These are phyloP conservation scores for Eupithecia exiguata DNA, from an alignment of 2,888 invertebrate genomes.

Conservation along the genomic window DNA sequence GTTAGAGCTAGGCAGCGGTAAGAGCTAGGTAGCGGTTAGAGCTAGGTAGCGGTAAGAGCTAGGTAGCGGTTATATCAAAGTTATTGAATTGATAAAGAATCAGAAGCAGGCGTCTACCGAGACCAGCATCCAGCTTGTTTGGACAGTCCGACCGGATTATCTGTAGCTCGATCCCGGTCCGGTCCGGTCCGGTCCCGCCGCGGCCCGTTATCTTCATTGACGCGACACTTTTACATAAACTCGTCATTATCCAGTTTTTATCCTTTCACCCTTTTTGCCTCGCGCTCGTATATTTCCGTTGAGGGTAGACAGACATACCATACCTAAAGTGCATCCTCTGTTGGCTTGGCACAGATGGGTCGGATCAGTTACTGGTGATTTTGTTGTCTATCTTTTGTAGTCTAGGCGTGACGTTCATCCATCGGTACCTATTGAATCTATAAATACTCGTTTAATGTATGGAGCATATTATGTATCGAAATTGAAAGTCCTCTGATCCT, in stretches of 20 bases:
- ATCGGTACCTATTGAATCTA: too few species aligned
- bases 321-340: too few species aligned
- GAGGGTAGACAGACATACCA: neutral
- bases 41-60: too few species aligned
- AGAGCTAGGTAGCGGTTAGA: too few species aligned
- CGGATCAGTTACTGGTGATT: neutral
- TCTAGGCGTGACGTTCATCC: too few species aligned
- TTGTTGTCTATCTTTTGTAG: too few species aligned
- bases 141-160: neutral
- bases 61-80: too few species aligned
- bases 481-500: too few species aligned
- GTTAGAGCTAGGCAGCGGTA: too few species aligned
- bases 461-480: too few species aligned
- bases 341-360: neutral
- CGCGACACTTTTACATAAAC: constrained; percentile 44
- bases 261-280: constrained; percentile 28
- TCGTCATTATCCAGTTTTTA: constrained; percentile 39
- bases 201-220: constrained; percentile 36
- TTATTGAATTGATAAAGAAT: too few species aligned
- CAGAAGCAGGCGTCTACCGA: neutral
- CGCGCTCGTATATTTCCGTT: constrained; percentile 13
- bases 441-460: too few species aligned
- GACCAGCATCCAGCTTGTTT: neutral
- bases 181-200: neutral
- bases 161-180: neutral